phyloP scores from a whole-genome alignment of 2,888 invertebrate genomes.

The Heliconius charithonia region DNA sequence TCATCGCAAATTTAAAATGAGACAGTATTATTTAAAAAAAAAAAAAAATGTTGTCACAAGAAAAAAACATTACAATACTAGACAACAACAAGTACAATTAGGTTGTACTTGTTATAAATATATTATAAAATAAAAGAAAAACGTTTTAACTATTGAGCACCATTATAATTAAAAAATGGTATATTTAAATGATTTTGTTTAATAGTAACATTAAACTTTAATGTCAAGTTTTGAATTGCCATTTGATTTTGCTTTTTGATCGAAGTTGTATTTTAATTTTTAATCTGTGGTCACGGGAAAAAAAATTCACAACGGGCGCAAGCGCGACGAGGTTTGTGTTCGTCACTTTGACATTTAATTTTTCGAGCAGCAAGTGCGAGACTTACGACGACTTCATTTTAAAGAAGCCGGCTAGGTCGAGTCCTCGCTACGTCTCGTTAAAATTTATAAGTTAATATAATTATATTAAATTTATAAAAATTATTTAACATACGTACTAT shows the following conservation, averaged over 20 bases:
- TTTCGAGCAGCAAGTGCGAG: neutral
- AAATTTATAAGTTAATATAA: conserved; percentile 9
- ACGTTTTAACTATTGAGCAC: too few relatives aligned
- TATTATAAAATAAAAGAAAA: too few relatives aligned
- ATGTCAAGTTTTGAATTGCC: neutral
- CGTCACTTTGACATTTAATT: conserved; percentile 2
- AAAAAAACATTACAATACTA: too few relatives aligned
- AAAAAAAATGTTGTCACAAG: too few relatives aligned
- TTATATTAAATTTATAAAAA: conserved; percentile 4
- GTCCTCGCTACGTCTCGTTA: conserved; percentile 18
- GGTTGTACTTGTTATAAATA: too few relatives aligned
- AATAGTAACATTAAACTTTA: neutral
- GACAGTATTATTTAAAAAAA: too few relatives aligned
- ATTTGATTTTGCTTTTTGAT: too few relatives aligned
- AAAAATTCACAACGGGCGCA: neutral
- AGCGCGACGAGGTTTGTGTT: conserved; percentile 5
- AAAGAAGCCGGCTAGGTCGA: conserved; percentile 34
- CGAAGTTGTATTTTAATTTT: neutral
- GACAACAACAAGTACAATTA: too few relatives aligned
- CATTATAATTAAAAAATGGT: too few relatives aligned
- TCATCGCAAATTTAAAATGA: too few relatives aligned
- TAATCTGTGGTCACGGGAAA: conserved; percentile 3
- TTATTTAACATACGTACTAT: neutral
- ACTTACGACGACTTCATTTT: conserved; percentile 23
- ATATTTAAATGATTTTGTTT: too few relatives aligned